Conservation (phyloP, 2,113 vertebrate species). For the Myodes glareolus region DNA sequence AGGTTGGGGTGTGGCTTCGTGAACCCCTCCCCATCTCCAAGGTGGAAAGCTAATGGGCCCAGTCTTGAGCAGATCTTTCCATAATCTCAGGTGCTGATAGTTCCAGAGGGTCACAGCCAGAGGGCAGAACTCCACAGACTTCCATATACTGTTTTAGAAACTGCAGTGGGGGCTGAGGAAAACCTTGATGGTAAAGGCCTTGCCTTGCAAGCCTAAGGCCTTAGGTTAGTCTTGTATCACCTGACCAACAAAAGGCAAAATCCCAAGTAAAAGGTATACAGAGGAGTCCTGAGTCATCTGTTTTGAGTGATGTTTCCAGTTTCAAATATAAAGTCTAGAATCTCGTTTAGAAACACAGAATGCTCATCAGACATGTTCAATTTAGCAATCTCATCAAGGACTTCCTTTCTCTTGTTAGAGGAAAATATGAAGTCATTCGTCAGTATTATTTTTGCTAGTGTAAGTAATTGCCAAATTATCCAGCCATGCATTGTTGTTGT, state of each 20-base stretch:
- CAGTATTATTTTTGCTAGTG: conserved; percentile 21
- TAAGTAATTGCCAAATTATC: background rate
- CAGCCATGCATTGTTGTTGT: background rate
- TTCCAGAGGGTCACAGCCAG: background rate
- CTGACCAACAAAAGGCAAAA: background rate
- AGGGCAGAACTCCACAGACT: background rate
- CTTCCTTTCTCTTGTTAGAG: conserved; percentile 56
- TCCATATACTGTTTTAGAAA: conserved; percentile 7
- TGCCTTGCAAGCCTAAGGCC: background rate
- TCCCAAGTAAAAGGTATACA: conserved; percentile 28
- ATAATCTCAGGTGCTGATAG: background rate
- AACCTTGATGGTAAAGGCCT: background rate
- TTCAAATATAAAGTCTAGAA: conserved; percentile 60
- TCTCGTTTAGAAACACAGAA: conserved; percentile 70
- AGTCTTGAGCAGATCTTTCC: background rate
- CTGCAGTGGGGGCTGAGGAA: background rate
- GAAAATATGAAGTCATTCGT: background rate
- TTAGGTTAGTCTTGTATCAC: background rate
- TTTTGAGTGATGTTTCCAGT: conserved; percentile 67
- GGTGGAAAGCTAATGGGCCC: background rate
- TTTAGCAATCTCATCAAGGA: background rate
- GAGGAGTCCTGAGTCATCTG: conserved; percentile 67
- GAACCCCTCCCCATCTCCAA: background rate
- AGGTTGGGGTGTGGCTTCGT: background rate
- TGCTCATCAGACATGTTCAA: conserved; percentile 59